Evolutionary conservation across 2,888 invertebrate species (phyloP).

Genomic region (Elegia similella): DNA sequence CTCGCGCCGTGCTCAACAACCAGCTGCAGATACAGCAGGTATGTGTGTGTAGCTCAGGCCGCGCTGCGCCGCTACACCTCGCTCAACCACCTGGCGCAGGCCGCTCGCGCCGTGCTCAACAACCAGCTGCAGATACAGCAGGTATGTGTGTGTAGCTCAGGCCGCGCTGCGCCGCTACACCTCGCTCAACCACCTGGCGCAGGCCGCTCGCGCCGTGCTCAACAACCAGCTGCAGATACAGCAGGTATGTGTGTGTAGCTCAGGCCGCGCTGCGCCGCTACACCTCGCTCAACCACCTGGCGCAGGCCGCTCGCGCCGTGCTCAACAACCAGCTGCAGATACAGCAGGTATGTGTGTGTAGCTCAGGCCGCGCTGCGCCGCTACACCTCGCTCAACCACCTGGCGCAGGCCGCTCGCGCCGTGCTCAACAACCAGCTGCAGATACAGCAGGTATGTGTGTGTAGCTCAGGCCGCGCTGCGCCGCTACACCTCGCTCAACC

Average conservation of each 20-base stretch:
- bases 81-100: constrained; percentile 94
- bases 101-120: constrained; percentile 90
- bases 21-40: too few species aligned
- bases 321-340: constrained; percentile 97
- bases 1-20: constrained; percentile 94
- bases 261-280: too few species aligned
- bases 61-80: constrained; percentile 98
- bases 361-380: constrained; percentile 82
- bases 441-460: constrained; percentile 90
- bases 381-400: constrained; percentile 98
- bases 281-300: constrained; percentile 96
- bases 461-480: constrained; percentile 66
- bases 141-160: too few species aligned
- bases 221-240: too few species aligned
- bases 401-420: constrained; percentile 97
- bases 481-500: constrained; percentile 98
- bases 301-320: constrained; percentile 88
- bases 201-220: constrained; percentile 85
- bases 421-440: constrained; percentile 97
- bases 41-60: constrained; percentile 97
- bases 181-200: constrained; percentile 97
- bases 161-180: constrained; percentile 97
- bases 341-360: too few species aligned
- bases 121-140: too few species aligned
- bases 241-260: too few species aligned